A percentile compares a stretch with the other conserved stretches of the same genome.
Evolutionary conservation across 1,140 invertebrate genomes (phyloP).

Genomic region (Melitaea cinxia): DNA sequence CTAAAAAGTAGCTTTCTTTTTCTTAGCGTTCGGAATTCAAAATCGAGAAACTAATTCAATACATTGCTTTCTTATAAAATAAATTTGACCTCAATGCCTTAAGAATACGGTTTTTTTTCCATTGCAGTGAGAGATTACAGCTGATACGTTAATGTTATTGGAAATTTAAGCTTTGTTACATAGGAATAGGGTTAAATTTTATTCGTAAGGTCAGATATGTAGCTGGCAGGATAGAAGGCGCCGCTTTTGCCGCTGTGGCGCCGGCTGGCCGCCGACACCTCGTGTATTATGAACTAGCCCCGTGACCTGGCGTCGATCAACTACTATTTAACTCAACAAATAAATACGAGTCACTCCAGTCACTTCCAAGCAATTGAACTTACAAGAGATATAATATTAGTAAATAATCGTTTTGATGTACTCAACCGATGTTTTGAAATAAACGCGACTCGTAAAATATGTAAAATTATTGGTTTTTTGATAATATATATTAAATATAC

Average conservation of each 20-base stretch:
- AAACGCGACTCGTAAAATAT: background rate
- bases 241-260: constrained; percentile 73
- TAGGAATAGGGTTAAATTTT: constrained; percentile 40
- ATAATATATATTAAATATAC: too few species aligned
- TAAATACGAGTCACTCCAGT: constrained; percentile 67
- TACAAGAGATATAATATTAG: constrained; percentile 40
- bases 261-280: constrained; percentile 76
- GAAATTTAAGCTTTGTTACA: constrained; percentile 28
- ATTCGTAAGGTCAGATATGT: constrained; percentile 32
- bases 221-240: constrained; percentile 74
- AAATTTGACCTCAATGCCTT: constrained; percentile 37
- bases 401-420: constrained; percentile 18
- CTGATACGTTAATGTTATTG: constrained; percentile 37
- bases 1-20: constrained; percentile 77
- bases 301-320: constrained; percentile 77
- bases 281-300: constrained; percentile 79
- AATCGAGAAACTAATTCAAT: constrained; percentile 71
- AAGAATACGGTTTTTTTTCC: constrained; percentile 38
- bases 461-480: background rate
- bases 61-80: constrained; percentile 11
- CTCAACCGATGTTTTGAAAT: background rate
- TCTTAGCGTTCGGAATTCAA: constrained; percentile 71
- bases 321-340: constrained; percentile 73
- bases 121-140: constrained; percentile 49
- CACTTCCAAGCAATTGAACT: constrained; percentile 63